Base-by-base conservation (phyloP, 2,797 vertebrate genomes). In the Dipus sagitta region DNA sequence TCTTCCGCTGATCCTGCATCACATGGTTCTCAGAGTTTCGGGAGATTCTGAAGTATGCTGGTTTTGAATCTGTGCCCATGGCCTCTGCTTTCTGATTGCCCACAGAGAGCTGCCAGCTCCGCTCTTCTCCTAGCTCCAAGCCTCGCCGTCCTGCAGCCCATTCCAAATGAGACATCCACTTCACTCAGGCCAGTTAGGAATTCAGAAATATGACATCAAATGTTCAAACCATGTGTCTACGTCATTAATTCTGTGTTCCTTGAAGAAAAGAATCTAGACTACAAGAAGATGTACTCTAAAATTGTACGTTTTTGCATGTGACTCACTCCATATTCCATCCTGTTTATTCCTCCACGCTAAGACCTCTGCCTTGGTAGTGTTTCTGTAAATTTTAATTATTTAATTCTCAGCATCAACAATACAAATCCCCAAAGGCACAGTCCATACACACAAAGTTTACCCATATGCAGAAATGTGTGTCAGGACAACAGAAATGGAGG, bases 131-230 rank as follows among this genome's bases (percentile, higher is more conserved):
- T 34, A 70, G 21, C 30, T 88, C 64, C 88, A 60, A 86, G 86
- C 21, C 12, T 34, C 8, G 7, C 18, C 32, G 67, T 54, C 91
- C n/a, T 65, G 60, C 1, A 75, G 32, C 32, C 65, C 74, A 52
- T 58, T 42, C 24, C 60, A 23, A n/a, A 24, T 28, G 2, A 67
- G 78, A 54, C 4, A 42, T 30, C 26, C 23, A 70, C 64, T 78
- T 72, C 4, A 62, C 21, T 93, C 79, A 92, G 34, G 18, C 38
- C 30, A 26, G 9, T 0, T 71, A 62, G 83, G 92, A 92, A 70
- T 70, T 74, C 71, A 74, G 86, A 93, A 79, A 71, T 38, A 28
- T 4, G 64, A 60, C n/a, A 86, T 42, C 18, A 84, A 94, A 82
- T 54, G 21, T 34, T 67, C 80, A 30, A 52, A 88, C 24, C 26